Conservation (phyloP, 2,797 vertebrate species). For the Onychomys arenicola region DNA sequence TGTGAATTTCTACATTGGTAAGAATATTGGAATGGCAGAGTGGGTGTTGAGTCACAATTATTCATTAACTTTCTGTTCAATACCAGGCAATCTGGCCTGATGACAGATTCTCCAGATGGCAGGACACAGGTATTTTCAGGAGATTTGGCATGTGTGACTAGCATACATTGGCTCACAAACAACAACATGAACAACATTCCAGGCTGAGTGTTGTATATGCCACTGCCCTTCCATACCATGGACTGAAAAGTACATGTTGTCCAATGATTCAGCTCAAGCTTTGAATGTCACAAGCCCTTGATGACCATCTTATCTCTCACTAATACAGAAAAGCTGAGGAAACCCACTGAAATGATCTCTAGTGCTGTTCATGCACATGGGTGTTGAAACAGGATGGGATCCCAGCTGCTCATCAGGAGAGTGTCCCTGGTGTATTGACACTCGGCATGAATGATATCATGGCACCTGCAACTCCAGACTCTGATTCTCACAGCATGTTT, state of each 20-base stretch:
- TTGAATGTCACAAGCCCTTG: not conserved
- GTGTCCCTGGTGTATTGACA: not conserved
- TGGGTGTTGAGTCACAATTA: not conserved
- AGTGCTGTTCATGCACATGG: not conserved
- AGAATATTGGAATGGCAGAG: too few species aligned
- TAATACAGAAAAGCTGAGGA: not conserved
- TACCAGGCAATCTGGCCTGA: too few species aligned
- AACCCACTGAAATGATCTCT: not conserved
- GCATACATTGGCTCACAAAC: not conserved
- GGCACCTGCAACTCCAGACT: not conserved
- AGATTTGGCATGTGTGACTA: not conserved
- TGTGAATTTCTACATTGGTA: too few species aligned
- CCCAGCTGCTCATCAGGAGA: not conserved
- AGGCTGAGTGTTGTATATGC: not conserved
- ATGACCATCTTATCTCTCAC: not conserved
- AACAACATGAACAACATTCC: not conserved
- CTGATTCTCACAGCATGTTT: not conserved
- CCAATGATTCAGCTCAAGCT: not conserved
- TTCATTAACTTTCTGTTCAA: not conserved
- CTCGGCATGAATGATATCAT: not conserved
- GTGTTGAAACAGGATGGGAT: not conserved
- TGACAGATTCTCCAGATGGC: not conserved
- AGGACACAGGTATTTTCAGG: not conserved
- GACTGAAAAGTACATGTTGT: not conserved
- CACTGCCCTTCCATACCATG: not conserved